Conservation (phyloP, 64 coral and sea anemone species). For the Pachyseris speciosa region DNA sequence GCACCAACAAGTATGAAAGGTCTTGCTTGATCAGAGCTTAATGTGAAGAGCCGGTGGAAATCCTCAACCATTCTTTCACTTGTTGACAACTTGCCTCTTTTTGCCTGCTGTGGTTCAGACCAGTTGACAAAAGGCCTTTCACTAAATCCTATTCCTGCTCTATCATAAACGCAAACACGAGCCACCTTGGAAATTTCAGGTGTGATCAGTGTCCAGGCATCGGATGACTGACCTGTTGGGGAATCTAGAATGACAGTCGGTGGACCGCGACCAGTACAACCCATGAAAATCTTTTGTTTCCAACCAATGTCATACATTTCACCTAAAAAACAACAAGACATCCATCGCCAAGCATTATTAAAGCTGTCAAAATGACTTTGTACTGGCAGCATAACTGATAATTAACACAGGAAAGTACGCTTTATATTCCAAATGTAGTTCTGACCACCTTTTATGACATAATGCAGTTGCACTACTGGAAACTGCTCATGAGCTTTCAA, state of each 20-base stretch:
- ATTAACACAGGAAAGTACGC: too few species aligned
- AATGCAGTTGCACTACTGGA: too few species aligned
- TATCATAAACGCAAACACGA: conserved; percentile 91
- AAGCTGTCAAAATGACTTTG: too few species aligned
- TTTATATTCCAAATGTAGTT: too few species aligned
- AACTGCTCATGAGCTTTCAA: too few species aligned
- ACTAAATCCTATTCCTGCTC: conserved; percentile 96
- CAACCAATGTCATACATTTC: conserved; percentile 84
- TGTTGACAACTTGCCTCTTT: conserved; percentile 79
- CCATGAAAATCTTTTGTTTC: conserved; percentile 96
- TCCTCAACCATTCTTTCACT: conserved; percentile 97
- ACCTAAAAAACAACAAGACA: conserved; percentile 61
- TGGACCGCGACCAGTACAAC: conserved; percentile 73
- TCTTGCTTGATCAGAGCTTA: conserved; percentile 61
- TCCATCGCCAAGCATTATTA: too few species aligned
- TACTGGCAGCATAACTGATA: too few species aligned
- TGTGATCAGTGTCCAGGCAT: conserved; percentile 77
- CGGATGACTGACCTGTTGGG: conserved; percentile 91
- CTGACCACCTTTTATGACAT: too few species aligned
- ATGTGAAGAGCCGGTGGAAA: conserved; percentile 80
- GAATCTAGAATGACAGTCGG: conserved; percentile 87
- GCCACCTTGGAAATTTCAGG: conserved; percentile 80
- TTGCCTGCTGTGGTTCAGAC: conserved; percentile 20
- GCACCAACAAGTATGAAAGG: conserved; percentile 93
- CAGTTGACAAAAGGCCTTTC: conserved; percentile 76